phyloP scores from a whole-genome alignment of 2,888 invertebrate species.

The Phorcus lineatus region DNA sequence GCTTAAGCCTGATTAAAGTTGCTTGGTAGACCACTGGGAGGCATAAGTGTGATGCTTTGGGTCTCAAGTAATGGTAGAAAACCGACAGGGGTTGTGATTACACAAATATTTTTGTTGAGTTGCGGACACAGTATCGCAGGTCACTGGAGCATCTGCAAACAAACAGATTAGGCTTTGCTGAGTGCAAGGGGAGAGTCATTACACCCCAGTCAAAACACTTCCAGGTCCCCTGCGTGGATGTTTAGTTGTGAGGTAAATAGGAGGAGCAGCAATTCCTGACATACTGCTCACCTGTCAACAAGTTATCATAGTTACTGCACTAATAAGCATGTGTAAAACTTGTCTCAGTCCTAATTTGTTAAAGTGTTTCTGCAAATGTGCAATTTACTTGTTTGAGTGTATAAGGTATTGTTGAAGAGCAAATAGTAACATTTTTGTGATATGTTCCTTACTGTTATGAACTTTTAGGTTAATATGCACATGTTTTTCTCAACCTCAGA shows the following conservation, averaged over 20 bases:
- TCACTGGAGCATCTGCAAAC: background rate
- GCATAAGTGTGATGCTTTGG: background rate
- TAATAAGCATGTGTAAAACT: background rate
- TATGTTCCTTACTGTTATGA: too few relatives aligned
- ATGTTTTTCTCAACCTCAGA: too few relatives aligned
- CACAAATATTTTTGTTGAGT: conserved; percentile 6
- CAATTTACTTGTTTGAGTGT: too few relatives aligned
- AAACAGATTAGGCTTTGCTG: background rate
- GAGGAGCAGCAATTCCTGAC: background rate
- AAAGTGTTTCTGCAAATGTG: too few relatives aligned
- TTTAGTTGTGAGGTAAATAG: conserved; percentile 1
- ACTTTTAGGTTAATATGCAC: too few relatives aligned
- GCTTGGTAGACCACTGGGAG: background rate
- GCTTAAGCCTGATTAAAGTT: background rate
- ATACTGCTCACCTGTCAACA: conserved; percentile 10
- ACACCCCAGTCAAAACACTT: background rate
- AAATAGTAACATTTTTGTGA: too few relatives aligned
- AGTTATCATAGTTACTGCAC: background rate
- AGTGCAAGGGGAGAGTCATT: background rate
- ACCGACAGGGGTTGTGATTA: background rate
- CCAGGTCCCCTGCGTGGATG: background rate
- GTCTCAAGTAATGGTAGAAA: background rate
- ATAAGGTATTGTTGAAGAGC: too few relatives aligned
- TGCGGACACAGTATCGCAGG: background rate
- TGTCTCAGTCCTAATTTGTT: background rate